Evolutionary conservation across 2,888 invertebrate species (phyloP).

Genomic region (Drepanosiphum platanoidis): DNA sequence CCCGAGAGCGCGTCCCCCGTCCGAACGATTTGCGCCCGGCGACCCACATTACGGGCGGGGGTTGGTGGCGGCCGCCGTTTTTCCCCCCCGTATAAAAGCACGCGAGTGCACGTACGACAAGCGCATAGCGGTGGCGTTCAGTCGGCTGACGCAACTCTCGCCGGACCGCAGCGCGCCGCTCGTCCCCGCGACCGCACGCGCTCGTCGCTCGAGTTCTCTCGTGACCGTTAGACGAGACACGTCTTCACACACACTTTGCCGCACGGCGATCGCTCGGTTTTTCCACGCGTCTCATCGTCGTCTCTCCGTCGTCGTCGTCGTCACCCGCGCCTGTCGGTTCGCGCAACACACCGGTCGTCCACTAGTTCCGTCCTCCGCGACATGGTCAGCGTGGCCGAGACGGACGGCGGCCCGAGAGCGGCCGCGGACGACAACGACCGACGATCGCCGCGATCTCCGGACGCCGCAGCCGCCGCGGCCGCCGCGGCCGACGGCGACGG

Average conservation of each 20-base stretch:
- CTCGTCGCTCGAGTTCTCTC: background rate
- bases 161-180: background rate
- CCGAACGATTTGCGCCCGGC: slow-evolving; percentile 31
- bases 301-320: background rate
- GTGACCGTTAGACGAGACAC: background rate
- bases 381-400: slow-evolving; percentile 11
- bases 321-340: background rate
- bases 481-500: background rate
- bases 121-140: slow-evolving; percentile 35
- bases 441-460: background rate
- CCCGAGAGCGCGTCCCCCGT: slow-evolving; percentile 11
- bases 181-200: background rate
- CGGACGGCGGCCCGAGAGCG: background rate
- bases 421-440: background rate
- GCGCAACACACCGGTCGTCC: background rate
- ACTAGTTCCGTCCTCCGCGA: too few relatives aligned
- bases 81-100: slow-evolving; percentile 19
- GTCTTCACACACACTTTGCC: background rate
- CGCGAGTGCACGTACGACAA: slow-evolving; percentile 26
- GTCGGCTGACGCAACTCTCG: background rate
- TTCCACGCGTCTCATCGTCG: background rate
- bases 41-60: slow-evolving; percentile 1
- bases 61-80: background rate
- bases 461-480: background rate
- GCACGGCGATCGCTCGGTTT: background rate